Evolutionary conservation across 2,888 invertebrate species (phyloP), one percentile per base, ranked within the genome.

Genomic region (Neria commutata): DNA sequence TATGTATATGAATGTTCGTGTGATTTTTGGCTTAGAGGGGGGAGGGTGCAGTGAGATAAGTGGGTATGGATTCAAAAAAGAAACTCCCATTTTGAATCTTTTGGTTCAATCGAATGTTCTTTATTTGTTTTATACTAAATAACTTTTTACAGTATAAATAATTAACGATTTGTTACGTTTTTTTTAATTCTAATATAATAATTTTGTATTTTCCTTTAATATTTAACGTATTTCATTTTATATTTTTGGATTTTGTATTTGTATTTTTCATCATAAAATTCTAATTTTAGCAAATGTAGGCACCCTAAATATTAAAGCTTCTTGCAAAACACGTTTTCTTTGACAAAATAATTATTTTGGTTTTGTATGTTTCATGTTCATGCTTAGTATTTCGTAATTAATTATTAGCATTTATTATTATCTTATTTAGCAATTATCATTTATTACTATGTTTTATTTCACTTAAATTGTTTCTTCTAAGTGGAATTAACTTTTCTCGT

Each of bases 231-330:
- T 49, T 54, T 53, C 40, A 61, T 51, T 46, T 50, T 6, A 54
- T 57, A 45, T 58, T 63, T 58, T 54, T 54, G 54, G 48, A 61
- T 61, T 53, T 16, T 46, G 19, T 55, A 59, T 63, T 52, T 50
- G 47, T 54, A 62, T 67, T 66, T 70, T 61, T 68, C 5, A 64
- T 74, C 68, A 73, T 77, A 77, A 77, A 77, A 79, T 75, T 76
- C 80, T 79, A 79, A 78, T 78, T 77, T 69, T 80, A 80, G 81
- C 81, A 81, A 80, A 80, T 81, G 79, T 80, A 80, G 81, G 80
- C 80, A 80, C 80, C 81, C 81, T 81, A 80, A 80, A 80, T 81
- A 74, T 80, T 81, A 81, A 81, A 81, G 80, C 81, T 80, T 79
- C 74, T 77, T 79, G 79, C 81, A 80, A 80, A 78, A 80, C 80